Percentiles rank a stretch among this genome's conserved stretches.
phyloP scores from a whole-genome alignment of 2,888 invertebrate genomes.

The Diaphora mendica region DNA sequence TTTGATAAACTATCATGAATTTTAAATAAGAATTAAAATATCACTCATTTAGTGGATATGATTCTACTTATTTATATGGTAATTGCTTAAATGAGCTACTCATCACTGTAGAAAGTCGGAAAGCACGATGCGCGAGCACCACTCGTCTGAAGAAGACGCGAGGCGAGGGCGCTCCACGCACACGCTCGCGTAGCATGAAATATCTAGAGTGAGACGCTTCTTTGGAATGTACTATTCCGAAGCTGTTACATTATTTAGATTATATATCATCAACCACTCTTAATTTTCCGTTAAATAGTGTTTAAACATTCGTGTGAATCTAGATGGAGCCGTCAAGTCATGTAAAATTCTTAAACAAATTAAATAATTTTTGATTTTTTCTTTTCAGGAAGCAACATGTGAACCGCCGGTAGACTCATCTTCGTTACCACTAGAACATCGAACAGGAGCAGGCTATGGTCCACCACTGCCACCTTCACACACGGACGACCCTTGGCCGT shows the following conservation, averaged over 20 bases:
- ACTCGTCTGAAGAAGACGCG: constrained; percentile 59
- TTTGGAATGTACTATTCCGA: constrained; percentile 65
- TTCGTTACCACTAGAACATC: constrained; percentile 92
- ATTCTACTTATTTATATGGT: constrained; percentile 86
- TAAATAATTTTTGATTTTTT: constrained; percentile 40
- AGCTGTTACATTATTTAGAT: constrained; percentile 39
- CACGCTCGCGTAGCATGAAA: constrained; percentile 71
- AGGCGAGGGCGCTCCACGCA: constrained; percentile 52
- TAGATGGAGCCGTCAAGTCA: neutral
- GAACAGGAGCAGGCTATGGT: constrained; percentile 92
- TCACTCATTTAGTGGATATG: constrained; percentile 77
- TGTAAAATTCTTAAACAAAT: neutral
- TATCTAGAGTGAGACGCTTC: constrained; percentile 80
- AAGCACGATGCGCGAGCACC: constrained; percentile 69
- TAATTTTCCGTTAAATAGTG: constrained; percentile 24
- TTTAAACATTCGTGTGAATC: too few species aligned
- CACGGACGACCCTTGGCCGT: constrained; percentile 95
- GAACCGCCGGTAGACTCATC: constrained; percentile 94
- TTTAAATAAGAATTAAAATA: constrained; percentile 33
- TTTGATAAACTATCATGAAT: constrained; percentile 14
- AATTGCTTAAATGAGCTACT: constrained; percentile 83
- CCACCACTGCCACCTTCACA: constrained; percentile 87
- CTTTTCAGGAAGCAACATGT: constrained; percentile 90
- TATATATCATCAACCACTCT: constrained; percentile 32
- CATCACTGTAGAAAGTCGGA: constrained; percentile 85